phyloP scores from a whole-genome alignment of 2,888 invertebrate species.

The Teleiodes luculella region DNA sequence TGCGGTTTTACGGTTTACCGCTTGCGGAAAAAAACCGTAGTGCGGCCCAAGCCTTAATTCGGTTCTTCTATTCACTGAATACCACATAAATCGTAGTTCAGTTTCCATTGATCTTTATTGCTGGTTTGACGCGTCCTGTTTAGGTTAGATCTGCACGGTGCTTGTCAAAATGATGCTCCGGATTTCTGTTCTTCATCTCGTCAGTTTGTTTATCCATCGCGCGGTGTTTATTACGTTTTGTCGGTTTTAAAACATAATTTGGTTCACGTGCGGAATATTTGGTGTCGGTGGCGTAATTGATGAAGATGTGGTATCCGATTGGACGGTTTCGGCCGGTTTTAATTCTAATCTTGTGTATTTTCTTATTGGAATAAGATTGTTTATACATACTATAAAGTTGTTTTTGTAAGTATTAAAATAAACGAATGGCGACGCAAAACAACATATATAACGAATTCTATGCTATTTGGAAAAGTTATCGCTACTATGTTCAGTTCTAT shows the following conservation, averaged over 20 bases:
- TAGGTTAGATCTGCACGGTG: constrained; percentile 1
- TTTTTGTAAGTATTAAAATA: no score
- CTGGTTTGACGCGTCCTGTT: constrained; percentile 10
- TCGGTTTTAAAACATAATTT: background rate
- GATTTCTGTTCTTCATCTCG: background rate
- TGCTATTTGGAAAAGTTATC: no score
- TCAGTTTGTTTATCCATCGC: background rate
- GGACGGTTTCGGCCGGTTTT: no score
- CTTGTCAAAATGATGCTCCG: background rate
- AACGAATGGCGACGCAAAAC: no score
- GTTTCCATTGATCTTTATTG: constrained; percentile 9
- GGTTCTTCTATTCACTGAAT: background rate
- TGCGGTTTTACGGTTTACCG: no score
- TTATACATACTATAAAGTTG: constrained; percentile 22
- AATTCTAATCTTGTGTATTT: no score
- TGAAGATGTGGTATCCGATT: no score
- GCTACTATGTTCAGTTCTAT: no score
- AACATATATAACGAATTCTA: no score
- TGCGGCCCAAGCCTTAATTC: no score
- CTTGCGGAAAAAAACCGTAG: no score
- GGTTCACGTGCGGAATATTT: background rate
- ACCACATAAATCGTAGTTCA: background rate
- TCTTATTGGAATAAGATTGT: no score
- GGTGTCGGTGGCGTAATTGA: background rate
- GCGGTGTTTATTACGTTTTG: constrained; percentile 2